Conservation (phyloP, 2,888 invertebrate species). For the Ophion slaviceki region DNA sequence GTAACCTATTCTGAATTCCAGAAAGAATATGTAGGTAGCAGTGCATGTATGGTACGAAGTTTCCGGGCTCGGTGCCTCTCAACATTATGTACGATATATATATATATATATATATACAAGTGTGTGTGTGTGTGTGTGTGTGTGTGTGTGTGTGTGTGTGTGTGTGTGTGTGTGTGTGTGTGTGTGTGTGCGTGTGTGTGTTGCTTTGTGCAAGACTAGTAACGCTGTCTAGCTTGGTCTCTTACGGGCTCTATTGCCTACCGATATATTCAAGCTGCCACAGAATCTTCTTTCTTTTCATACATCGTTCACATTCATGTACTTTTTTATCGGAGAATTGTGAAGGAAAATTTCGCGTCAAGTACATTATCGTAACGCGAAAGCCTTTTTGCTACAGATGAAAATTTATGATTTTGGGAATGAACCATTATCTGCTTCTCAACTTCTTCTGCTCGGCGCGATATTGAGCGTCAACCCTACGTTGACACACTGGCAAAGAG, state of each 20-base stretch:
- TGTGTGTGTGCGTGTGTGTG: neutral
- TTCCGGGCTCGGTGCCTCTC: conserved; percentile 14
- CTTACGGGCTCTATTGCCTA: neutral
- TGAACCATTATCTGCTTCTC: too few species aligned
- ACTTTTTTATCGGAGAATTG: neutral
- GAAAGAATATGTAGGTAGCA: conserved; percentile 56
- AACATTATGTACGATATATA: neutral
- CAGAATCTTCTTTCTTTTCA: neutral
- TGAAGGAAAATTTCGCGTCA: neutral
- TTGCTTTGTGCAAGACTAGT: neutral
- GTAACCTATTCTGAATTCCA: conserved; percentile 62
- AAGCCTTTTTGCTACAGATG: too few species aligned
- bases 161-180: neutral
- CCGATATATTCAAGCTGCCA: neutral
- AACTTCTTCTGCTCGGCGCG: too few species aligned
- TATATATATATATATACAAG: neutral
- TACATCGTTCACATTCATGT: neutral
- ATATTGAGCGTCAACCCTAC: too few species aligned
- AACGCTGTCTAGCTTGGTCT: conserved; percentile 29
- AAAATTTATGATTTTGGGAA: too few species aligned
- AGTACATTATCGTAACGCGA: neutral
- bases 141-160: neutral
- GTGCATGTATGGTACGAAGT: conserved; percentile 36
- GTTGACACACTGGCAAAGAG: too few species aligned
- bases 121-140: neutral